Conservation (phyloP, 2,888 invertebrate genomes). For the Tipula confusa region DNA sequence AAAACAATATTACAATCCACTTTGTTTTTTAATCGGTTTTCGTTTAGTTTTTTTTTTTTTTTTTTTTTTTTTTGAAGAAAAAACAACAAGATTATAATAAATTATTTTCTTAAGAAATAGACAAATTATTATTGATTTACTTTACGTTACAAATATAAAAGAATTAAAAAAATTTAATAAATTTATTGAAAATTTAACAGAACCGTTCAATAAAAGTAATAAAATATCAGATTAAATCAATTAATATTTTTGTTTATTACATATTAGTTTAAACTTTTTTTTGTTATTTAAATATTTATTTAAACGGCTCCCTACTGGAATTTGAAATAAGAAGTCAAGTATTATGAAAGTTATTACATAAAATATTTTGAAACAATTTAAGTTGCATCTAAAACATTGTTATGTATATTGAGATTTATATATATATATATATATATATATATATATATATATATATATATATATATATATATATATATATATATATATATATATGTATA, state of each 20-base stretch:
- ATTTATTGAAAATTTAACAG: not conserved
- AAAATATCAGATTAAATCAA: not conserved
- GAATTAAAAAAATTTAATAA: not conserved
- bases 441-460: too few relatives aligned
- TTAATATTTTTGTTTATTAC: not conserved
- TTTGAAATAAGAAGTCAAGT: not conserved
- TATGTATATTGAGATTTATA: not conserved
- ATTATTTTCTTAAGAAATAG: not conserved
- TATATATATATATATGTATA: too few relatives aligned
- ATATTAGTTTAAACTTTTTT: not conserved
- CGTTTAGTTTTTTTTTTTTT: too few relatives aligned
- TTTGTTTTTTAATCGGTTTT: not conserved
- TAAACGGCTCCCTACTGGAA: not conserved
- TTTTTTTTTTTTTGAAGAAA: too few relatives aligned
- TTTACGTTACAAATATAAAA: not conserved
- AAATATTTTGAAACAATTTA: not conserved
- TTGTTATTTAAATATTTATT: not conserved
- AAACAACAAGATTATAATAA: not conserved
- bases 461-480: too few relatives aligned
- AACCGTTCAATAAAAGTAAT: not conserved
- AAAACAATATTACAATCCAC: not conserved
- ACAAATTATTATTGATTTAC: not conserved
- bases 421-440: not conserved
- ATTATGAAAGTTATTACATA: not conserved
- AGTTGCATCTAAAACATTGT: not conserved